Evolutionary conservation across 1,140 invertebrate genomes (phyloP), one percentile per base, ranked within the genome.

Genomic region (Bemisia tabaci): DNA sequence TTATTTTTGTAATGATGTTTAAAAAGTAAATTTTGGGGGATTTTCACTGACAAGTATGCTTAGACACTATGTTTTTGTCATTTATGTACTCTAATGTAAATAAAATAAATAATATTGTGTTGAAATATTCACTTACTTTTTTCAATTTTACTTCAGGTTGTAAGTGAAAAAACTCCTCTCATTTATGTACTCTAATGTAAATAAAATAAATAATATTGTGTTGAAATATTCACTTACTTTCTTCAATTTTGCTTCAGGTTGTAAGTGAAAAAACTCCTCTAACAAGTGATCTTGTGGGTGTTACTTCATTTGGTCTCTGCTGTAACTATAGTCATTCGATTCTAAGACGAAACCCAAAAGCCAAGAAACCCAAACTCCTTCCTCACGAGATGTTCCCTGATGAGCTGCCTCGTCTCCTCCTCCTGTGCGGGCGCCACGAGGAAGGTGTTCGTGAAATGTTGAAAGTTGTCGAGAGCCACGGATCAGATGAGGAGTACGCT

Each of bases 221-320:
- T n/a, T n/a, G n/a, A n/a, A n/a, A n/a, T n/a, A n/a, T n/a, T n/a
- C n/a, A 65, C 59, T 62, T 22, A 21, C 22, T 67, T 64, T 60
- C 0, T 67, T 17, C 12, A 27, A 25, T 59, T n/a, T 63, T 62
- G 66, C 58, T 68, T 58, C 59, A 77, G 74, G 83, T 85, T 26
- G 83, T 86, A 2, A 78, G 76, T 21, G 77, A 84, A 69, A 76
- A 77, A 60, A 81, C 76, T 2, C 72, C 73, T 25, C 79, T 84
- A 73, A 71, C 77, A 63, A 69, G 71, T 12, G 71, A 79, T 9
- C 71, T 79, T 65, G 77, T 83, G 33, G 82, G 77, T 22, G 73
- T 87, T 12, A 86, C 82, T 71, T 82, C 82, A 26, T 84, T 86
- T 76, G 84, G 84, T 17, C 82, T 87, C 73, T 82, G 83, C 69